phyloP scores from a whole-genome alignment of 2,888 invertebrate species.

The Drosophila longiperda region DNA sequence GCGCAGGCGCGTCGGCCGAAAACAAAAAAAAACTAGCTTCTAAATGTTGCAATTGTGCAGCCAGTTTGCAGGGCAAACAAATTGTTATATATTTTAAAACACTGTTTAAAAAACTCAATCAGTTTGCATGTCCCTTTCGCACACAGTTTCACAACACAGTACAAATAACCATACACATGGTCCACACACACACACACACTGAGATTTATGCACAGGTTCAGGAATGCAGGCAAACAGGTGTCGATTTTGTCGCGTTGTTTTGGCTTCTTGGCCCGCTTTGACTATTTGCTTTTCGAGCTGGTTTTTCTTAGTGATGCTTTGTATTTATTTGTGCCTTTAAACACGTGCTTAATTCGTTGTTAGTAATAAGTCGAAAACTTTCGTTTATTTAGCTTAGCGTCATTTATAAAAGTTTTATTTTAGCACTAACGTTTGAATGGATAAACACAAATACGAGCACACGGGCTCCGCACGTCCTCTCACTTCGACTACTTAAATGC shows the following conservation, averaged over 20 bases:
- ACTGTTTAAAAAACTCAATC: slow-evolving; percentile 38
- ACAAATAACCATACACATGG: slow-evolving; percentile 4
- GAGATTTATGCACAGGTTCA: slow-evolving; percentile 49
- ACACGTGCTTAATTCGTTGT: slow-evolving; percentile 8
- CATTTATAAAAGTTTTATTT: slow-evolving; percentile 23
- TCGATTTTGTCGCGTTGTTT: slow-evolving; percentile 48
- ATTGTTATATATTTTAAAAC: slow-evolving; percentile 47
- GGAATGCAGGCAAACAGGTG: slow-evolving; percentile 72
- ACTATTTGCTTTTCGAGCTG: slow-evolving; percentile 21
- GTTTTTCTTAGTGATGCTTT: slow-evolving; percentile 26
- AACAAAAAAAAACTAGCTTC: slow-evolving; percentile 21
- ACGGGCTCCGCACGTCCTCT: slow-evolving; percentile 28
- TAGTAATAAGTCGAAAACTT: slow-evolving; percentile 19
- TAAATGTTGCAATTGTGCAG: slow-evolving; percentile 47
- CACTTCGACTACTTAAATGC: slow-evolving; percentile 47
- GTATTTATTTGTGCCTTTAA: slow-evolving; percentile 7
- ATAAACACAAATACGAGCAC: slow-evolving; percentile 11
- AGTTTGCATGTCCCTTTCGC: slow-evolving; percentile 23
- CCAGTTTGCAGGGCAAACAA: slow-evolving; percentile 26
- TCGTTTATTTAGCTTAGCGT: slow-evolving; percentile 15
- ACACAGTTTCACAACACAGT: slow-evolving; percentile 9
- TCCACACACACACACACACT: slow-evolving; percentile 14
- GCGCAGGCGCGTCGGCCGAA: slow-evolving; percentile 44
- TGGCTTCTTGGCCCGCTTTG: slow-evolving; percentile 50
- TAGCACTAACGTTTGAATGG: slow-evolving; percentile 19